Evolutionary conservation across 2,113 vertebrate genomes (phyloP).

Genomic region (Nanorana parkeri): DNA sequence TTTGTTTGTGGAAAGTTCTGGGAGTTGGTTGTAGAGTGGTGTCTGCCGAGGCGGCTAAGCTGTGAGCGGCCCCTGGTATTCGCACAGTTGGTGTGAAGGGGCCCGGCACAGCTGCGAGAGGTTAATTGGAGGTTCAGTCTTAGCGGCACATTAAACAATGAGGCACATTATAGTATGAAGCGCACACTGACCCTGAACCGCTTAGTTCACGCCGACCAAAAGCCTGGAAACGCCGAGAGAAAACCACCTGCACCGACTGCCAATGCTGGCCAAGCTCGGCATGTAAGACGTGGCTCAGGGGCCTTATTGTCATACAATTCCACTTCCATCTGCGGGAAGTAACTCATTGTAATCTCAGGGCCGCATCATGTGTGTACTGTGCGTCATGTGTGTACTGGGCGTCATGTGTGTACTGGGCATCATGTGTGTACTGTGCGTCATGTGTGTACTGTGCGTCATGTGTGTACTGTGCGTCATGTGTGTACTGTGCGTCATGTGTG

Average conservation of each 20-base stretch:
- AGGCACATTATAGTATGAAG: conserved; percentile 1
- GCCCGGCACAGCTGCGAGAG: conserved; percentile 61
- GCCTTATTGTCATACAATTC: too few species aligned
- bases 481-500: too few species aligned
- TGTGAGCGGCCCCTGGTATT: conserved; percentile 51
- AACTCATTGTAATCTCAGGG: too few species aligned
- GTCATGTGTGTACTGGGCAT: too few species aligned
- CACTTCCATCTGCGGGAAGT: too few species aligned
- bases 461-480: too few species aligned
- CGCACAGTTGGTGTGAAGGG: conserved; percentile 69
- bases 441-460: too few species aligned
- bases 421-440: too few species aligned
- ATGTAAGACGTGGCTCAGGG: background rate
- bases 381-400: too few species aligned
- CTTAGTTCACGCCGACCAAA: background rate
- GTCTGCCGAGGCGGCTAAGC: conserved; percentile 68
- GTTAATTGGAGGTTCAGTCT: conserved; percentile 67
- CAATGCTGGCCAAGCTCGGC: background rate
- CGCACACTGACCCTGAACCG: conserved; percentile 49
- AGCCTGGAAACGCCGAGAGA: background rate
- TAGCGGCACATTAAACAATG: conserved; percentile 34
- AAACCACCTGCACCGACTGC: conserved; percentile 34
- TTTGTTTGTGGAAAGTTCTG: conserved; percentile 44
- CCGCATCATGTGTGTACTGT: too few species aligned
- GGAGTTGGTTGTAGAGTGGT: conserved; percentile 64